These are phyloP conservation scores for Drosophila mauritiana DNA, from an alignment of 1,140 invertebrate genomes.

Conservation along the genomic window DNA sequence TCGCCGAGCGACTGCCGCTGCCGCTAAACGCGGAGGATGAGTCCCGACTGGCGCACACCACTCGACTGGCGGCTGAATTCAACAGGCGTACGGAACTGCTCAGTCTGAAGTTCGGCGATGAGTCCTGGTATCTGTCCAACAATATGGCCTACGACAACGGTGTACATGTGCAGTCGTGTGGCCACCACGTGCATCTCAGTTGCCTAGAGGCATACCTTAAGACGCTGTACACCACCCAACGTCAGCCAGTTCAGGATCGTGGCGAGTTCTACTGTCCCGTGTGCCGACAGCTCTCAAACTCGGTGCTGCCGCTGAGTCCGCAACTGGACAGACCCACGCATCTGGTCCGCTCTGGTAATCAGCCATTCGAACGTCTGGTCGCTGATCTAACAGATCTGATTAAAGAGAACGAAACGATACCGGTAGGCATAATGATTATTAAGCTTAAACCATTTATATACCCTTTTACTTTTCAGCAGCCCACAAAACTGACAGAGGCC, in stretches of 20 bases:
- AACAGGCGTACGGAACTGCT: conserved; percentile 71
- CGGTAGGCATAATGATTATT: conserved; percentile 85
- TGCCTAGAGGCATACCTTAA: conserved; percentile 95
- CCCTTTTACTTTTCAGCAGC: conserved; percentile 65
- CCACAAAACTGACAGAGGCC: conserved; percentile 90
- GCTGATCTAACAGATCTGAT: conserved; percentile 88
- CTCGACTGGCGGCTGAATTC: conserved; percentile 73
- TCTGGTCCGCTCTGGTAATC: conserved; percentile 87
- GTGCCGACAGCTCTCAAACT: conserved; percentile 96
- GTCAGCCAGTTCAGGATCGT: conserved; percentile 91
- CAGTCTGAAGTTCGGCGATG: conserved; percentile 76
- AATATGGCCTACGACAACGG: conserved; percentile 97
- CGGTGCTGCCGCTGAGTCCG: conserved; percentile 94
- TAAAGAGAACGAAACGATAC: conserved; percentile 88
- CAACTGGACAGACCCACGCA: conserved; percentile 89
- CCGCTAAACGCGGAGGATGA: conserved; percentile 73
- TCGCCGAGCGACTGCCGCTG: conserved; percentile 67
- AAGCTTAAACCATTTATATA: rapidly evolving
- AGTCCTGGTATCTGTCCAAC: conserved; percentile 93
- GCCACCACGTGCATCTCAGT: conserved; percentile 97
- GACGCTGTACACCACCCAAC: conserved; percentile 91
- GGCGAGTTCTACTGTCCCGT: conserved; percentile 97
- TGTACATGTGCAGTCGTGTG: conserved; percentile 97
- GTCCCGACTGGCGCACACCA: conserved; percentile 57
- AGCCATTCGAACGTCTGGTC: conserved; percentile 86